Base-by-base conservation (phyloP, 1,140 invertebrate genomes). In the Bombus fervidus region DNA sequence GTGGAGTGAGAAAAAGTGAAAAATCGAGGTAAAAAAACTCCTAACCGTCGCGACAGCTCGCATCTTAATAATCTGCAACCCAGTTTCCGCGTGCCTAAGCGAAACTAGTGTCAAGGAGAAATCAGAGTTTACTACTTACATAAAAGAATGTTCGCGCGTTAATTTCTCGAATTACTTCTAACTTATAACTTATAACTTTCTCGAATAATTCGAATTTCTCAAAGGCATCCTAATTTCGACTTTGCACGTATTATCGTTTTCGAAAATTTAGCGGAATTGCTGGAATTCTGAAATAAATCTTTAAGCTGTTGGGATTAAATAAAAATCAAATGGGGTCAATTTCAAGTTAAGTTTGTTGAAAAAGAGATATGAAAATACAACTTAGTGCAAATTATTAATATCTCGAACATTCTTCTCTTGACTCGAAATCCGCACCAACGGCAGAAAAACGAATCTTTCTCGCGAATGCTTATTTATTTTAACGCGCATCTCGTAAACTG, bases 1-100 rank as follows among this genome's bases (percentile, higher is more conserved):
- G 57, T 31, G 31, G 6, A 69, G 34, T 3, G 75, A 59, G 76
- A 43, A 64, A 69, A 68, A 31, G 41, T 57, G 71, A 57, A 57
- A 87, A 77, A 87, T 86, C 78, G 25, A 25, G 22, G 53, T 57
- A 57, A 86, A 85, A 87, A 76, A 64, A 71, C 62, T 57, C 77
- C 41, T 13, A 62, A 41, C 22, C 75, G n/a, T 31, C 64, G 86
- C 64, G 53, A 83, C 83, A 64, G 71, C 28, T 34, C 59, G 77
- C 83, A 62, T 81, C 83, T 86, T 81, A 86, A 87, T 87, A 81
- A 81, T 41, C 62, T n/a, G 31, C 31, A 80, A 80, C 69, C 82
- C 59, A 79, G 25, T 87, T 85, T 84, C 69, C 43, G 12, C 69
- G 10, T 41, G 62, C 47, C n/a, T 62, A 43, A 69, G 57, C 73